Evolutionary conservation across 2,113 vertebrate genomes (phyloP), one percentile per base, ranked within the genome.

Genomic region (Rhea pennata): DNA sequence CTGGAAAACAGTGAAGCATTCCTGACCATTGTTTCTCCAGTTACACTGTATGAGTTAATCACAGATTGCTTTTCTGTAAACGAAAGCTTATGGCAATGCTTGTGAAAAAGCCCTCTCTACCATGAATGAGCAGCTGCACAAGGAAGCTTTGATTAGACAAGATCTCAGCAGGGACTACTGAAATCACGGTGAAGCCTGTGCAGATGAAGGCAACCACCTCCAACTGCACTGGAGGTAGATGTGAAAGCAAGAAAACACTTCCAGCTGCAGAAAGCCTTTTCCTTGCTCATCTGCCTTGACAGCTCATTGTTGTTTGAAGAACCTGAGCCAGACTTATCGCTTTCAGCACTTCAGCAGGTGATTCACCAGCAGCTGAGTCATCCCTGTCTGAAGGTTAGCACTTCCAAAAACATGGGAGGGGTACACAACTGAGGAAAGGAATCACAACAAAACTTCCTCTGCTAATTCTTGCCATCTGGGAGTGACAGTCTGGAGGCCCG

Each of bases 291-390:
- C 69, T 78, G 76, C 51, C 65, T 59, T 36, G 77, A 51, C 46
- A 89, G 73, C 53, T 93, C 84, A 27, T 58, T 73, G 39, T 40
- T 65, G 62, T 61, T 88, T 8, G 33, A 91, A 62, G 58, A 89
- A 72, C 70, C 6, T 12, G 53, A 82, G 74, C 89, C 87, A 91
- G 76, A 36, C 48, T 20, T 20, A 36, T 56, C 58, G 33, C 40
- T 91, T 73, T 24, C 22, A 94, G 78, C 67, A 33, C 67, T 95
- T 76, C 66, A 94, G 93, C 96, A 97, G 95, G 96, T 97, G 96
- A 97, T 95, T 97, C 90, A 96, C 89, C 74, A 90, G 71, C 92
- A 94, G 92, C 82, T 91, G 90, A 96, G 58, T 94, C 90, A 96
- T 20, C 48, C 67, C 78, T 10, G 9, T 76, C 85, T 78, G 56